Base-by-base conservation (phyloP, 2,888 invertebrate species). In the Crepidodera aurea region DNA sequence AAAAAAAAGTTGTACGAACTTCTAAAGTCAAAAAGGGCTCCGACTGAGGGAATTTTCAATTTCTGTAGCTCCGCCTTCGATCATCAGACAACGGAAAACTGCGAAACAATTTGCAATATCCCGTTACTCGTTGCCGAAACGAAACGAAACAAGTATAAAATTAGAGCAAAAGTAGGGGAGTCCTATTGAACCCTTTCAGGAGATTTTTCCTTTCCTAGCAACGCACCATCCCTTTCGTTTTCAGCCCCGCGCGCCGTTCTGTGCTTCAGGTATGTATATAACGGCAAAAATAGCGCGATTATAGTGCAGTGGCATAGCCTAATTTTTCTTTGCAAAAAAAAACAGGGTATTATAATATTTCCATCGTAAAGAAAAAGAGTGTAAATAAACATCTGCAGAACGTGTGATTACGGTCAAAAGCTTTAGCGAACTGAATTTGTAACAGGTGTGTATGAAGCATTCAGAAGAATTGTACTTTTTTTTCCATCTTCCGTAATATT, bases 121-220 rank as follows among this genome's bases (percentile, higher is more conserved):
- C 50, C 55, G 63, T 63, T 63, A 63, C 55, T 32, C 57, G 44
- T 48, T 57, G 39, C 48, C 48, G 57, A 57, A 57, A 57, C 57
- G 57, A 56, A 46, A 54, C 51, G 63, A 60, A 60, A 60, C 60
- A 57, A 61, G 64, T 61, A 64, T 64, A 57, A 64, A 64, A 64
- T 64, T 64, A 64, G 64, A 57, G 57, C 60, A 57, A 64, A 64
- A 64, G 64, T 64, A 58, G 60, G 60, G 51, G 57, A 53, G 58
- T 56, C 64, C 64, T 64, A 64, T 64, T 60, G 63, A 64, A 60
- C 64, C 60, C 59, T 61, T 61, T 46, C 59, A 42, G 56, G 62
- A 27, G 61, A 62, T 67, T 67, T 67, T 67, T 67, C 67, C 67
- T 67, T 67, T 67, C 67, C 67, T 67, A 67, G 67, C 67, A 67